Conservation (phyloP, 23 tunicate species). For the Trididemnum nubilum region DNA sequence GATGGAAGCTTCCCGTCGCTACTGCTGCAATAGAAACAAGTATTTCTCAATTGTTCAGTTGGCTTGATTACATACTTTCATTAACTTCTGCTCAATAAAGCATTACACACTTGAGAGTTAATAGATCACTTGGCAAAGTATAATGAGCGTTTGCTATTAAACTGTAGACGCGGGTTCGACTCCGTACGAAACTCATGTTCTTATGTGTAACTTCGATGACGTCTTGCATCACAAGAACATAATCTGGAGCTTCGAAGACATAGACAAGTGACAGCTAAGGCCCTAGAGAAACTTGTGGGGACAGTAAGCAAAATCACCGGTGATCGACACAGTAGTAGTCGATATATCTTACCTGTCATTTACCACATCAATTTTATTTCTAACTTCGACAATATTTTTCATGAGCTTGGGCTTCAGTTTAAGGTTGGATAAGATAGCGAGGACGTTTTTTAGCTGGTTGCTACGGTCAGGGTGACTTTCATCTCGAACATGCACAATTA, state of each 20-base stretch:
- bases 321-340: too few species aligned
- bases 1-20: neutral
- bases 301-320: too few species aligned
- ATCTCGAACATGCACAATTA: constrained; percentile 80
- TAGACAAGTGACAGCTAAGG: too few species aligned
- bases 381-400: constrained; percentile 69
- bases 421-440: constrained; percentile 47
- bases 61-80: neutral
- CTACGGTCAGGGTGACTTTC: constrained; percentile 68
- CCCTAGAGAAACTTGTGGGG: too few species aligned
- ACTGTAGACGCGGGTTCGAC: neutral
- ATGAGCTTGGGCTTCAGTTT: constrained; percentile 33
- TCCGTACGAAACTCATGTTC: too few species aligned
- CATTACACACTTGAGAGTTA: neutral
- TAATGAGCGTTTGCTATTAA: too few species aligned
- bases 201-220: too few species aligned
- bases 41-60: neutral
- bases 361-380: constrained; percentile 75
- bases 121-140: too few species aligned
- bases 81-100: neutral
- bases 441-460: constrained; percentile 62
- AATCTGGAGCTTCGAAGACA: too few species aligned
- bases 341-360: neutral
- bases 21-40: neutral
- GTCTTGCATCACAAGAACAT: too few species aligned